Percentiles rank a stretch among this genome's conserved stretches.
Evolutionary conservation across 1,140 invertebrate genomes (phyloP).

Genomic region (Uloborus diversus): DNA sequence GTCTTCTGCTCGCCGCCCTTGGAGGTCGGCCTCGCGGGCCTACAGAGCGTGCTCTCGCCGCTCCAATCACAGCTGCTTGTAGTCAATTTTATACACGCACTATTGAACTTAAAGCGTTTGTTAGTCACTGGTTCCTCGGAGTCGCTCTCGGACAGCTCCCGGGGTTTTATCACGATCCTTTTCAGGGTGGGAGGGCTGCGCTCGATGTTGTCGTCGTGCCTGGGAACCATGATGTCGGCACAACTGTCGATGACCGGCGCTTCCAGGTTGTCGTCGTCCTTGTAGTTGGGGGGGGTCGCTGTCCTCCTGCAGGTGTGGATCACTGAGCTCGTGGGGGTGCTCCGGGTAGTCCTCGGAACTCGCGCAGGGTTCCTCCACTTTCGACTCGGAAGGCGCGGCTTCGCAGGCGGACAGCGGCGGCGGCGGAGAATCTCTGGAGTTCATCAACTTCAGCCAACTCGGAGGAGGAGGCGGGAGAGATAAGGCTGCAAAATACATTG

Average conservation of each 20-base stretch:
- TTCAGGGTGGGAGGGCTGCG: slow-evolving; percentile 46
- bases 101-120: slow-evolving; percentile 28
- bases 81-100: not conserved
- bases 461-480: not conserved
- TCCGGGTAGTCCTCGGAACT: too few species aligned
- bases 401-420: not conserved
- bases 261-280: slow-evolving; percentile 43
- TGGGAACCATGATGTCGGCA: slow-evolving; percentile 29
- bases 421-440: too few species aligned
- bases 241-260: slow-evolving; percentile 53
- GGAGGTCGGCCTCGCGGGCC: not conserved
- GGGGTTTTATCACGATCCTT: slow-evolving; percentile 44
- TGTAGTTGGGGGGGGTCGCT: slow-evolving; percentile 28
- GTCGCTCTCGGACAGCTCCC: slow-evolving; percentile 11
- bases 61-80: not conserved
- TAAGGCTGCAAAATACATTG: slow-evolving; percentile 2
- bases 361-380: too few species aligned
- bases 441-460: not conserved
- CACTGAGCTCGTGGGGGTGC: not conserved
- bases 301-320: not conserved
- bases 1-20: not conserved
- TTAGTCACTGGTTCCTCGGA: slow-evolving; percentile 14
- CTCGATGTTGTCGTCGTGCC: slow-evolving; percentile 18
- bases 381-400: too few species aligned
- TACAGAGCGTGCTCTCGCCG: not conserved